Percentiles rank a stretch among this genome's conserved stretches.
These are phyloP conservation scores for Argopecten irradians DNA, from an alignment of 1,140 invertebrate genomes.

Conservation along the genomic window DNA sequence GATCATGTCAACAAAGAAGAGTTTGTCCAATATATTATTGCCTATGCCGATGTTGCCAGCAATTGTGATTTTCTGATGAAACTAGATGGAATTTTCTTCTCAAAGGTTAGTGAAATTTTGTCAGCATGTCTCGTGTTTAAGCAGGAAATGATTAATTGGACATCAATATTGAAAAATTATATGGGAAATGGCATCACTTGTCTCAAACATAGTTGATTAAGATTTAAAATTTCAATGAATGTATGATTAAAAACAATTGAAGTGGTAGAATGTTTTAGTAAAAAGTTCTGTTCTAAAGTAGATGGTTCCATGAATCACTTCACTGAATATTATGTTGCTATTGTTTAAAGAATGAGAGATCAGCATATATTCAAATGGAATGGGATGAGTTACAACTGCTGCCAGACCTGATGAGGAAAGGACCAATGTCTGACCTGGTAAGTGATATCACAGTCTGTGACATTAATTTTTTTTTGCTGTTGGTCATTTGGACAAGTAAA, in stretches of 20 bases:
- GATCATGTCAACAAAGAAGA: conserved; percentile 57
- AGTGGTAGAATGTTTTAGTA: too few relatives aligned
- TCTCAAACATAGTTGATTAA: too few relatives aligned
- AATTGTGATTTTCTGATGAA: conserved; percentile 44
- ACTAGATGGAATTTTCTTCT: conserved; percentile 59
- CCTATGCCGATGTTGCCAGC: conserved; percentile 51
- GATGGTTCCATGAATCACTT: too few relatives aligned
- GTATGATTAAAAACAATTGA: too few relatives aligned
- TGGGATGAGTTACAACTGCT: not conserved
- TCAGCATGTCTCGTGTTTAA: not conserved
- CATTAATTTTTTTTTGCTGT: too few relatives aligned
- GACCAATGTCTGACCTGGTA: not conserved
- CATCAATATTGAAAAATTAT: too few relatives aligned
- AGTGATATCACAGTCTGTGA: not conserved
- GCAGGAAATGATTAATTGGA: not conserved
- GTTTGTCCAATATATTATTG: conserved; percentile 53
- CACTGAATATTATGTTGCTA: not conserved
- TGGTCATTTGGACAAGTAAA: too few relatives aligned
- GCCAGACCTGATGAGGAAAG: not conserved
- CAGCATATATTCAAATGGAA: conserved; percentile 39
- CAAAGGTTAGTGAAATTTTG: conserved; percentile 51
- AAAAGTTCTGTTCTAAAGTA: too few relatives aligned
- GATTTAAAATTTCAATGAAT: too few relatives aligned
- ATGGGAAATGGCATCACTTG: too few relatives aligned
- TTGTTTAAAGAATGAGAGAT: conserved; percentile 46